A percentile compares a stretch with the other conserved stretches of the same genome.
These are phyloP conservation scores for Trinectes maculatus DNA, from an alignment of 2,113 vertebrate species.

Conservation along the genomic window DNA sequence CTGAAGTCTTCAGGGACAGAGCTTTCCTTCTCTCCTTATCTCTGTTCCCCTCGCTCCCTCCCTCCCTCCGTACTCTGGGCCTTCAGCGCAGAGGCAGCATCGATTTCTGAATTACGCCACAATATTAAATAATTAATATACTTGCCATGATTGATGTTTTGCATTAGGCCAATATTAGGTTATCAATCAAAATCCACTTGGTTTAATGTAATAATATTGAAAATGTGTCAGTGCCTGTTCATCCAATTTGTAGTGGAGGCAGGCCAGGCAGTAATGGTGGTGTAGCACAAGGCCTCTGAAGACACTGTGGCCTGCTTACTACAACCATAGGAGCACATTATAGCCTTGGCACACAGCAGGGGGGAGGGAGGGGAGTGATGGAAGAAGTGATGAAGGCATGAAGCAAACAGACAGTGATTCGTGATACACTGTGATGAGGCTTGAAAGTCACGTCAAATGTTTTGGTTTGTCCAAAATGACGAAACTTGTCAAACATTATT, in stretches of 20 bases:
- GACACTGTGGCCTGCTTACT: conserved; percentile 73
- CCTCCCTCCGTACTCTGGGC: conserved; percentile 55
- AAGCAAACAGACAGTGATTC: conserved; percentile 74
- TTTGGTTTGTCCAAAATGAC: background rate
- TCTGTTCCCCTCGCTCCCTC: conserved; percentile 41
- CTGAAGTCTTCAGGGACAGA: conserved; percentile 85
- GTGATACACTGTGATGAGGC: background rate
- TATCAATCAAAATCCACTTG: conserved; percentile 99
- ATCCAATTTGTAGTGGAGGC: conserved; percentile 98
- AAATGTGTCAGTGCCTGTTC: conserved; percentile 98
- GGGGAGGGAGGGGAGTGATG: conserved; percentile 3
- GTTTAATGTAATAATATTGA: conserved; percentile 99
- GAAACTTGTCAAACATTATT: no score
- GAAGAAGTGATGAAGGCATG: conserved; percentile 42
- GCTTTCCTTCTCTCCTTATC: conserved; percentile 66
- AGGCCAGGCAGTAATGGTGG: conserved; percentile 89
- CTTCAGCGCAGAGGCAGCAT: conserved; percentile 81
- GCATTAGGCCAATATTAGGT: conserved; percentile 99
- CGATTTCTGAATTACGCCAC: conserved; percentile 99
- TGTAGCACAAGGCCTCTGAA: conserved; percentile 86
- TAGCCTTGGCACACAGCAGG: conserved; percentile 12
- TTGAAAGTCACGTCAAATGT: background rate
- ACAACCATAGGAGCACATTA: conserved; percentile 69
- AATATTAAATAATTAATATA: conserved; percentile 99
- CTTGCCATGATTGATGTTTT: conserved; percentile 99